phyloP scores from a whole-genome alignment of 2,113 vertebrate species.

The Archilochus colubris region DNA sequence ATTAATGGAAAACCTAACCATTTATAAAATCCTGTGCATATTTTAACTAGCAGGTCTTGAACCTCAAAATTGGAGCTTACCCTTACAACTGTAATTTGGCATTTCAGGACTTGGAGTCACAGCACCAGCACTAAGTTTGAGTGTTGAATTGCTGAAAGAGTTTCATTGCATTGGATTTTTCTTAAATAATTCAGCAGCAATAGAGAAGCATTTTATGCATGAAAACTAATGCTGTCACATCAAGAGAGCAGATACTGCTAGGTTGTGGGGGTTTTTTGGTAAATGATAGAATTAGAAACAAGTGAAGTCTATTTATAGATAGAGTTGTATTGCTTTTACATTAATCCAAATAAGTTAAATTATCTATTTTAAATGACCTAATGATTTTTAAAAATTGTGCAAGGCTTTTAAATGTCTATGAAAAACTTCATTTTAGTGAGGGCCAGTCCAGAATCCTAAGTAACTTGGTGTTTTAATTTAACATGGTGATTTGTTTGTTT shows the following conservation, averaged over 20 bases:
- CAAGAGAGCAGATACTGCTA: neutral
- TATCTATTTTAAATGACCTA: neutral
- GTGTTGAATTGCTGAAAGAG: neutral
- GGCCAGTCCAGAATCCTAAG: neutral
- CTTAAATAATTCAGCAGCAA: neutral
- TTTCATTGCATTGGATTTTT: neutral
- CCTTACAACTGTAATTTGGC: neutral
- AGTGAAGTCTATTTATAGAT: neutral
- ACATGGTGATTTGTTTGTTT: neutral
- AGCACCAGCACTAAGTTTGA: neutral
- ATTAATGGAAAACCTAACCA: neutral
- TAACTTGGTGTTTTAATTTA: neutral
- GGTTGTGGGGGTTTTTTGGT: neutral
- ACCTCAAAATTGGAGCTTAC: conserved; percentile 17
- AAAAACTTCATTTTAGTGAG: neutral
- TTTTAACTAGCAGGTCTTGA: conserved; percentile 38
- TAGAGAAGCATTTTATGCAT: neutral
- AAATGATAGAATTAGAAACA: conserved; percentile 1
- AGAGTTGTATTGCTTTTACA: neutral
- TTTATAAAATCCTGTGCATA: conserved; percentile 12
- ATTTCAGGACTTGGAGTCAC: conserved; percentile 4
- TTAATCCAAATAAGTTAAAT: neutral
- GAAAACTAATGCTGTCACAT: neutral
- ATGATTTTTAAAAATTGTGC: neutral
- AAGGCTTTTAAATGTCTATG: neutral